Evolutionary conservation across 1,140 invertebrate species (phyloP), one percentile per base, ranked within the genome.

Genomic region (Ostrea edulis): DNA sequence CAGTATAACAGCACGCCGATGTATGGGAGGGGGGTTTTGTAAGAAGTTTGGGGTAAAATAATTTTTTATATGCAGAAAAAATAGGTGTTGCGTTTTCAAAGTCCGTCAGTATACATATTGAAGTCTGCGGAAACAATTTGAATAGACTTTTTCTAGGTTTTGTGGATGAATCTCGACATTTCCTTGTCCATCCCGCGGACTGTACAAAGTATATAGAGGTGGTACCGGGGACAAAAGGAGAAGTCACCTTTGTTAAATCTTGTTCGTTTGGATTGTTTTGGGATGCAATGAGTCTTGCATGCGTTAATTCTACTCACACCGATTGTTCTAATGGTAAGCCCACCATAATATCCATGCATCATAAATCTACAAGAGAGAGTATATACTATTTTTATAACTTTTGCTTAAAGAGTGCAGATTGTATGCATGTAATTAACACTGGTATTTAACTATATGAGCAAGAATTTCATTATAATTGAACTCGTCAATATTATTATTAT

Each of bases 151-250:
- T 44, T 71, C 11, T 8, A 77, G 68, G 68, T 29, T 77, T 29
- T 14, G 68, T 77, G 9, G 68, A 77, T 35, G 68, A 77, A 7
- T 25, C 25, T 12, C 22, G 68, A 29, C 25, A 77, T 35, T 77
- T 77, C 2, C 68, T 29, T 29, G 68, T 77, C 14, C 68, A 77
- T 25, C 4, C 68, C 11, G 14, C 68, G 29, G 68, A 77, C 29
- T 77, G 68, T 35, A 77, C 68, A 35, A 77, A 77, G 29, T 77
- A 77, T 25, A 35, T 77, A 29, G 68, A 77, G 29, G 68, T 77
- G 12, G 25, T 77, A 14, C 68, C 68, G 0, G 68, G 25, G 2
- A 25, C 35, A 9, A 35, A 25, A 7, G 68, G 68, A 35, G 29
- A 25, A 35, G 25, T 77, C 11, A 77, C 68, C 0, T 77, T 29